A percentile compares a stretch with the other conserved stretches of the same genome.
phyloP scores from a whole-genome alignment of 2,888 invertebrate genomes.

The Pemphredon lugubris region DNA sequence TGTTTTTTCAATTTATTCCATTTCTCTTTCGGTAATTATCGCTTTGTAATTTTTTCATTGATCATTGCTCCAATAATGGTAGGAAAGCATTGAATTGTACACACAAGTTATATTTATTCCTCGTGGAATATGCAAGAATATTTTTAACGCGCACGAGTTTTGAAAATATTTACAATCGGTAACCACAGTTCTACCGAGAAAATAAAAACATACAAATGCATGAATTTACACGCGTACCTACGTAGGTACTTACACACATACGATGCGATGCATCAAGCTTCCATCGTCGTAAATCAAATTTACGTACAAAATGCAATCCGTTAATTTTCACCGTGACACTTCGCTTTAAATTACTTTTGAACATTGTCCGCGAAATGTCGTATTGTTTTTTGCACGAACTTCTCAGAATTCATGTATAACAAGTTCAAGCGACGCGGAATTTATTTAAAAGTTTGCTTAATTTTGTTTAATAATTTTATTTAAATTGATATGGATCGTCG shows the following conservation, averaged over 20 bases:
- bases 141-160: too few species aligned
- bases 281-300: slow-evolving; percentile 47
- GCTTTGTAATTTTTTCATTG: too few species aligned
- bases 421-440: background rate
- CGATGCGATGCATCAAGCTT: slow-evolving; percentile 39
- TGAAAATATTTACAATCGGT: too few species aligned
- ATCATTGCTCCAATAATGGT: too few species aligned
- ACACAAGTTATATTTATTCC: too few species aligned
- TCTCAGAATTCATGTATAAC: background rate
- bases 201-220: background rate
- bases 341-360: slow-evolving; percentile 35
- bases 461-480: too few species aligned
- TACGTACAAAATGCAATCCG: slow-evolving; percentile 45
- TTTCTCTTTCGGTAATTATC: too few species aligned
- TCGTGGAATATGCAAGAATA: too few species aligned
- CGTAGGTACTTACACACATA: slow-evolving; percentile 44
- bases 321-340: slow-evolving; percentile 52
- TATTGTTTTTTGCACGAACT: slow-evolving; percentile 1
- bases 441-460: too few species aligned
- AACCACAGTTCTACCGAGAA: background rate
- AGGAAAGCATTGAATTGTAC: too few species aligned
- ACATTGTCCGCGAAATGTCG: slow-evolving; percentile 15
- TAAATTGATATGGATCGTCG: too few species aligned
- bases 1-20: background rate
- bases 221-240: slow-evolving; percentile 31